Percentiles rank a stretch among this genome's conserved stretches.
phyloP scores from a whole-genome alignment of 2,797 vertebrate species.

The Pogoniulus pusillus region DNA sequence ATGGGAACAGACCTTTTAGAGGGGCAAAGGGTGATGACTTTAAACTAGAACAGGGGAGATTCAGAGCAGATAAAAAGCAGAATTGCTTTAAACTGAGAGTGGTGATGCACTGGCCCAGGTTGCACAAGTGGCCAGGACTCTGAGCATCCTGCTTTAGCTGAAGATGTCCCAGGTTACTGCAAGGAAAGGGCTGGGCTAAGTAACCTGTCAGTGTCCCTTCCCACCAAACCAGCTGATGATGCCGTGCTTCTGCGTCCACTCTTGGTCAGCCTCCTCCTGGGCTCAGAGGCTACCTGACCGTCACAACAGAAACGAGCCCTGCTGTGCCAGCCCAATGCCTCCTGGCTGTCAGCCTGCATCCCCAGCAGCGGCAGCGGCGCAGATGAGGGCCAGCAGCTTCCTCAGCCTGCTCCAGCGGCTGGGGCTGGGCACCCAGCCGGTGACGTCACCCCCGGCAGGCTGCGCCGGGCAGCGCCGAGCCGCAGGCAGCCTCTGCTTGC shows the following conservation, averaged over 20 bases:
- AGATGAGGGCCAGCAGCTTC: not conserved
- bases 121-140: too few relatives aligned
- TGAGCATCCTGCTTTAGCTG: too few relatives aligned
- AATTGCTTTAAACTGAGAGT: too few relatives aligned
- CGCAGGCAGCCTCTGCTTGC: not conserved
- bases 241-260: not conserved
- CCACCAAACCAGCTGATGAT: too few relatives aligned
- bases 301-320: not conserved
- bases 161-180: too few relatives aligned
- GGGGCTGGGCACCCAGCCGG: slow-evolving; percentile 1
- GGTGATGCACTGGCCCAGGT: too few relatives aligned
- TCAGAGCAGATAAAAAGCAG: too few relatives aligned
- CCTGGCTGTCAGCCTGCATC: not conserved
- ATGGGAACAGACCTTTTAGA: too few relatives aligned
- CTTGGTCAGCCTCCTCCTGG: not conserved
- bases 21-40: too few relatives aligned
- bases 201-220: too few relatives aligned
- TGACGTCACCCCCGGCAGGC: not conserved
- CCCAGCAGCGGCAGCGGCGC: not conserved
- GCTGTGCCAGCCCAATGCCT: rapidly evolving
- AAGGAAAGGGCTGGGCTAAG: too few relatives aligned
- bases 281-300: not conserved
- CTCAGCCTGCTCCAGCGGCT: not conserved
- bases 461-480: rapidly evolving
- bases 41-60: too few relatives aligned